Base-by-base conservation (phyloP, 1,140 invertebrate genomes). In the Dendroctonus valens region DNA sequence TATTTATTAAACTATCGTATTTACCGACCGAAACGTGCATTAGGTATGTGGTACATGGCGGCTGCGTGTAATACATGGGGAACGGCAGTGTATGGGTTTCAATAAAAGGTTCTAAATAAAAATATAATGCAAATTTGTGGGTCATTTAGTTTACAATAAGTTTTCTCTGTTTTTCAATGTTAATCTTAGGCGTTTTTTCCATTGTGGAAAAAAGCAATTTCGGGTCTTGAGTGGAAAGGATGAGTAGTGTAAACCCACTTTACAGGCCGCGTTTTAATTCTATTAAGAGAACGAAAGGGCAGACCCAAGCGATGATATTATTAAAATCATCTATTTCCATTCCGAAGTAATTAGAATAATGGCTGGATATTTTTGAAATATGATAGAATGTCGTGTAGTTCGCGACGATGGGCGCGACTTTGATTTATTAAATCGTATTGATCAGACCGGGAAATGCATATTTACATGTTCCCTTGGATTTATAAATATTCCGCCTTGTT, bases 301-400 rank as follows among this genome's bases (percentile, higher is more conserved):
- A 26, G 26, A 26, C 1, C 26, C 26, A 26, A 26, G 26, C 26
- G 26, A 26, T 26, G 44, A 72, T 72, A 75, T 72, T 75, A 71
- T 72, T 73, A 70, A 75, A 74, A 74, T 73, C 72, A 69, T 75
- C 70, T 70, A 73, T 73, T 70, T 72, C 69, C 72, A 72, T 73
- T 74, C 64, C 61, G 57, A 64, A 71, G 74, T 74, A 74, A 75
- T 75, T 75, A 75, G 74, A 75, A 75, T 75, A 75, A 75, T 75
- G 74, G 73, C 65, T 73, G 72, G 72, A 75, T 75, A 72, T 75
- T 75, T 75, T 75, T 75, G 74, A 75, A 75, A 74, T 75, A 75
- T 74, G 74, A 73, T 71, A 72, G 73, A 72, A 75, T 75, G 74
- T 73, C 74, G 74, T 75, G 74, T 69, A 68, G 64, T 70, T 65